Conservation (phyloP, 2,113 vertebrate species). For the Nematolebias whitei region DNA sequence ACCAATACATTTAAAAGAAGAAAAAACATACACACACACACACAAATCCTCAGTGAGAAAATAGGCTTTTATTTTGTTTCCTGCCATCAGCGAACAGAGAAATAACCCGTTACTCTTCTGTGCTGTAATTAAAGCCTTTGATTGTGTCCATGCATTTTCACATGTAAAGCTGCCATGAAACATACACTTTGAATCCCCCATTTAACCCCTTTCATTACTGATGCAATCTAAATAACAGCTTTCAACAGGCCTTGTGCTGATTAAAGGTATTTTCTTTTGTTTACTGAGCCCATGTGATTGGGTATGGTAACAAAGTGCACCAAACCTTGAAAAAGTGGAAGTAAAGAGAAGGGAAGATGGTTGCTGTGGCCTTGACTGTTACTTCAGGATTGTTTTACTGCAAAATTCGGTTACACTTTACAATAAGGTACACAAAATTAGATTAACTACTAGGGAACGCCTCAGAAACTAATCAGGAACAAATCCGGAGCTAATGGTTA, state of each 20-base stretch:
- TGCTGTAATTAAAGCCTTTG: constrained; percentile 14
- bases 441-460: no score
- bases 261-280: constrained; percentile 43
- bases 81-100: constrained; percentile 35
- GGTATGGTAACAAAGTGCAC: constrained; percentile 14
- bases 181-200: constrained; percentile 24
- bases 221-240: constrained; percentile 64
- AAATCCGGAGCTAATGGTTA: no score
- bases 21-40: neutral
- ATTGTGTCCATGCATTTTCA: neutral
- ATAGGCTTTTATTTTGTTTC: constrained; percentile 26
- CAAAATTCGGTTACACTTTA: no score
- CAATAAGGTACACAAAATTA: no score
- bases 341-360: constrained; percentile 4
- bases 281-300: constrained; percentile 24
- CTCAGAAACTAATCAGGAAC: no score
- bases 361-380: constrained; percentile 26
- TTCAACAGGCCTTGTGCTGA: constrained; percentile 51
- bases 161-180: constrained; percentile 18
- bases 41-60: constrained; percentile 6
- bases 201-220: constrained; percentile 44
- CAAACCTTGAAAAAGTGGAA: constrained; percentile 4
- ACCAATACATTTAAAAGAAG: neutral
- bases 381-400: constrained; percentile 30
- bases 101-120: constrained; percentile 48